Evolutionary conservation across 2,888 invertebrate species (phyloP).

Genomic region (Drosophila aldrichi): DNA sequence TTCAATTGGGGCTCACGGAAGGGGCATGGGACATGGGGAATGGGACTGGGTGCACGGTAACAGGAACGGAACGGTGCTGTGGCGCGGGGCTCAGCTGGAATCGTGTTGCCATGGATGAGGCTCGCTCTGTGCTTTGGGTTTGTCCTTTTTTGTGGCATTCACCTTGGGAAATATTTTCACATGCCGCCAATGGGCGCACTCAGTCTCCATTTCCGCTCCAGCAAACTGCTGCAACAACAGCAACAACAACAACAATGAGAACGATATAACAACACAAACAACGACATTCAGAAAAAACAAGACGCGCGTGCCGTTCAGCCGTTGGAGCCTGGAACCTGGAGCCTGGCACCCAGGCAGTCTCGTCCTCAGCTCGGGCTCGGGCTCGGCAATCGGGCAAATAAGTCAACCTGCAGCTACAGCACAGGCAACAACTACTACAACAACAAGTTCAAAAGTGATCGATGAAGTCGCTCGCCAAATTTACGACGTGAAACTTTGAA

Average conservation of each 20-base stretch:
- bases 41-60: not conserved
- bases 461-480: constrained; percentile 84
- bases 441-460: constrained; percentile 80
- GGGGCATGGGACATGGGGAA: constrained; percentile 1
- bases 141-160: constrained; percentile 73
- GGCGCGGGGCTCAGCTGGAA: constrained; percentile 62
- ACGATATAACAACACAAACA: constrained; percentile 21
- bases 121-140: constrained; percentile 40
- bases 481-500: constrained; percentile 85
- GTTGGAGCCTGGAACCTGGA: constrained; percentile 32
- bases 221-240: constrained; percentile 55
- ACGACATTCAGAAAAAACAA: constrained; percentile 65
- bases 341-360: constrained; percentile 40
- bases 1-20: constrained; percentile 64
- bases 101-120: constrained; percentile 51
- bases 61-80: constrained; percentile 31
- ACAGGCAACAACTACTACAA: constrained; percentile 25
- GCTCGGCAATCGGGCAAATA: constrained; percentile 58
- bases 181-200: constrained; percentile 57
- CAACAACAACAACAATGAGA: constrained; percentile 26
- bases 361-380: constrained; percentile 30
- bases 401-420: constrained; percentile 62
- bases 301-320: constrained; percentile 75
- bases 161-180: constrained; percentile 80
- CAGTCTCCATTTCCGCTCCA: constrained; percentile 70